Percentiles rank a stretch among this genome's conserved stretches.
Conservation (phyloP, 35 echinoderm and acorn worm species). For the Heliocidaris tuberculata region DNA sequence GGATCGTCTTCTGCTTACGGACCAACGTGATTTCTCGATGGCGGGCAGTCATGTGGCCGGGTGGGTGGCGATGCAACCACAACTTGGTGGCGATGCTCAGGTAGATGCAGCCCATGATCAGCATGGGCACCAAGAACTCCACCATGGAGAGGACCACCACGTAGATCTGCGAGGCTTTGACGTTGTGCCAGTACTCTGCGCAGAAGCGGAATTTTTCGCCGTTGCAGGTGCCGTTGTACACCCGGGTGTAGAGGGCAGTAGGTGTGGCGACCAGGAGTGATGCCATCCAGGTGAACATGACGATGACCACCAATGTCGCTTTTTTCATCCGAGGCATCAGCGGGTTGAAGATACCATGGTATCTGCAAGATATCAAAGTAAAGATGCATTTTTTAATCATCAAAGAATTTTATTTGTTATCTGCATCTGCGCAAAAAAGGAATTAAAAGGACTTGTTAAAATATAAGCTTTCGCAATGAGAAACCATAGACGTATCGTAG, state of each 20-base stretch:
- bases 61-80: constrained; percentile 86
- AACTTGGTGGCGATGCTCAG: constrained; percentile 87
- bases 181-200: constrained; percentile 64
- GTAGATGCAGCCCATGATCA: constrained; percentile 85
- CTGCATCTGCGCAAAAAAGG: too few species aligned
- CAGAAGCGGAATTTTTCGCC: constrained; percentile 46
- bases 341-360: constrained; percentile 95
- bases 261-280: constrained; percentile 81
- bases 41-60: constrained; percentile 73
- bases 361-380: constrained; percentile 53
- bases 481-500: too few species aligned
- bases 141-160: constrained; percentile 58
- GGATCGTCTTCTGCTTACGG: constrained; percentile 95
- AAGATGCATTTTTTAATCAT: not conserved
- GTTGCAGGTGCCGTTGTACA: constrained; percentile 47
- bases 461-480: too few species aligned
- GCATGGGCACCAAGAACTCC: constrained; percentile 89
- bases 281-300: constrained; percentile 73
- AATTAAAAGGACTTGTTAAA: too few species aligned
- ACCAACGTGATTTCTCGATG: constrained; percentile 85
- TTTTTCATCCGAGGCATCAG: constrained; percentile 92
- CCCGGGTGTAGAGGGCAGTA: constrained; percentile 54
- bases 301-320: constrained; percentile 62
- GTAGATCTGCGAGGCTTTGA: constrained; percentile 56
- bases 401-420: not conserved